These are phyloP conservation scores for Henricia sp. DNA, from an alignment of 53 echinoderm and acorn worm species.

Conservation along the genomic window DNA sequence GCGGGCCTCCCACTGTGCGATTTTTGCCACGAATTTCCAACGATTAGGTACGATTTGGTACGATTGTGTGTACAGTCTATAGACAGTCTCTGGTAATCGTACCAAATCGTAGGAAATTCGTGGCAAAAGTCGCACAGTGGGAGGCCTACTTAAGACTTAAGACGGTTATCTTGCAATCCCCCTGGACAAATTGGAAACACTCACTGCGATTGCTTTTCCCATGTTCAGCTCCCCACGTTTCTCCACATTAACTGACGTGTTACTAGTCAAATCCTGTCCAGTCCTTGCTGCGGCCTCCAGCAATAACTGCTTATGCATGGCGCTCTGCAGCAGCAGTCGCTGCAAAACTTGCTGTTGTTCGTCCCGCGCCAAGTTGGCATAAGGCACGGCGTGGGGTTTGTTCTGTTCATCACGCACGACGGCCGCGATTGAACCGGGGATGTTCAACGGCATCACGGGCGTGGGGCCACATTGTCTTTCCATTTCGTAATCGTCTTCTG, in stretches of 20 bases:
- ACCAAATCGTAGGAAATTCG: too few relatives aligned
- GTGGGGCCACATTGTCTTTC: neutral
- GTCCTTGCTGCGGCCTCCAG: slow-evolving; percentile 44
- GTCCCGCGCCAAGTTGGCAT: slow-evolving; percentile 72
- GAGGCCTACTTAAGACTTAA: too few relatives aligned
- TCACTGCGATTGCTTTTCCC: slow-evolving; percentile 84
- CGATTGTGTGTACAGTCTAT: too few relatives aligned
- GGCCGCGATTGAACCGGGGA: slow-evolving; percentile 85
- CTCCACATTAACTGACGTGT: slow-evolving; percentile 45
- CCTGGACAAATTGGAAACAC: too few relatives aligned
- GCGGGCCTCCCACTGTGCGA: too few relatives aligned
- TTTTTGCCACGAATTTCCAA: too few relatives aligned
- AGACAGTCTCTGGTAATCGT: too few relatives aligned
- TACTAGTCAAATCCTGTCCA: too few relatives aligned
- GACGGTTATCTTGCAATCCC: too few relatives aligned
- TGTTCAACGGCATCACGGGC: slow-evolving; percentile 54
- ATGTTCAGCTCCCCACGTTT: slow-evolving; percentile 66
- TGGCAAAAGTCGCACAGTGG: too few relatives aligned
- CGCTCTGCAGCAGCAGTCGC: slow-evolving; percentile 88
- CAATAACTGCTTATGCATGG: slow-evolving; percentile 84
- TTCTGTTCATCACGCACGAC: slow-evolving; percentile 87
- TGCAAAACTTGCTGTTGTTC: slow-evolving; percentile 88
- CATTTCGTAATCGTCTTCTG: slow-evolving; percentile 44
- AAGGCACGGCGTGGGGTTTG: slow-evolving; percentile 87
- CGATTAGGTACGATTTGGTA: too few relatives aligned